Base-by-base conservation (phyloP, 2,888 invertebrate species). In the Drosophila bunnanda region DNA sequence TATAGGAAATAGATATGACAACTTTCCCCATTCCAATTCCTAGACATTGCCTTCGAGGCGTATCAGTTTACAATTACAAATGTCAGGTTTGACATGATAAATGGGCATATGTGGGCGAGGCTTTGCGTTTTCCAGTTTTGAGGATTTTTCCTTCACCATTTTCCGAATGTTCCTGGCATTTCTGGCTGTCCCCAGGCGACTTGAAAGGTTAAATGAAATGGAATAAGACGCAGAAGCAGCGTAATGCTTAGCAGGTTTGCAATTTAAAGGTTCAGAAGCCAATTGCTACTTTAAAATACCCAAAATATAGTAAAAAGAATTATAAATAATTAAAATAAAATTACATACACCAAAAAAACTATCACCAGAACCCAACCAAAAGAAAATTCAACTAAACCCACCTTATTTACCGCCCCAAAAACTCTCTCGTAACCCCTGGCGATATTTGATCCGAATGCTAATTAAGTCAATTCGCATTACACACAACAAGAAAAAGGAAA, bases 31-130 rank as follows among this genome's bases (percentile, higher is more conserved):
- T 9, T 46, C 65, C 60, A 17, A 12, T 20, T 15, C n/a, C 17
- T 41, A 34, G 32, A 50, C 53, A 56, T 55, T 77, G 82, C 78
- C 86, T 75, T 53, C 75, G 52, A 82, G 88, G 82, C 83, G 77
- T 87, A 84, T 84, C 84, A 84, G 88, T 85, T 84, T 84, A 88
- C 88, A 84, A 84, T 88, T 88, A 84, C 84, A 88, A 84, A 88
- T 84, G 88, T 84, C 84, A 84, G 85, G 72, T 78, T 65, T 82
- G 82, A 83, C 85, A 83, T 87, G 83, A 83, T 87, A 84, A 84
- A 83, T 83, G 88, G 79, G 88, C 85, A 87, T 82, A 87, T 87
- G 82, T 83, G 88, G 71, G 67, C 50, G 62, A 46, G 59, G 69
- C 44, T 75, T 76, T 74, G 72, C 61, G 22, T 69, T 73, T 70